phyloP scores from a whole-genome alignment of 2,797 vertebrate species.

The Protonibea diacanthus region DNA sequence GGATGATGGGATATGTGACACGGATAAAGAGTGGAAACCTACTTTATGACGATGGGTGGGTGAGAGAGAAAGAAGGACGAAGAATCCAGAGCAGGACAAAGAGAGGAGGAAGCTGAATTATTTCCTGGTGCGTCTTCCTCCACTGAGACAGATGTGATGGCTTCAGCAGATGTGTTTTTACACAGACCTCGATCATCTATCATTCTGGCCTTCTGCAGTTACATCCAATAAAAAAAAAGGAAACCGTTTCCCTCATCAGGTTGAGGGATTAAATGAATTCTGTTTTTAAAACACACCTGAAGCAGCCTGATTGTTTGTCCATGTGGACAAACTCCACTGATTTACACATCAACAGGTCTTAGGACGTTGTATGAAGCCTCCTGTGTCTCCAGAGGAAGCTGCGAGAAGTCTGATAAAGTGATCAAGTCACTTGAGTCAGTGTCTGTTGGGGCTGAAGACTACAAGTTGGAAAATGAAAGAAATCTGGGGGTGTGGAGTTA shows the following conservation, averaged over 20 bases:
- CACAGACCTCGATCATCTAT: constrained; percentile 32
- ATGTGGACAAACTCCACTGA: not conserved
- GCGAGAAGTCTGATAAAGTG: constrained; percentile 18
- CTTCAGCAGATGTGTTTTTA: constrained; percentile 69
- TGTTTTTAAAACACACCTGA: constrained; percentile 2
- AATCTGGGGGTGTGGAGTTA: not conserved
- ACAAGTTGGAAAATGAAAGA: not conserved
- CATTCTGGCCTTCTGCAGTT: constrained; percentile 12
- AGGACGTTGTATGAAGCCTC: not conserved
- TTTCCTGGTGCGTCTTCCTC: constrained; percentile 61
- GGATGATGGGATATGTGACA: constrained; percentile 52
- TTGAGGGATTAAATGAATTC: not conserved
- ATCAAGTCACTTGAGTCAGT: constrained; percentile 11
- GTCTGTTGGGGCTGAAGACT: not conserved
- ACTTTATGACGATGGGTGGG: constrained; percentile 33
- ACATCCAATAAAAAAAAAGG: not conserved
- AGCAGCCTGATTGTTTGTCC: constrained; percentile 10
- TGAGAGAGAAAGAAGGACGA: constrained; percentile 37
- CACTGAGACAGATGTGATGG: constrained; percentile 66
- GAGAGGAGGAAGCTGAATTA: constrained; percentile 46
- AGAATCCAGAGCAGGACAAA: constrained; percentile 44
- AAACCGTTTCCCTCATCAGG: not conserved
- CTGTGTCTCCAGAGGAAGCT: constrained; percentile 10
- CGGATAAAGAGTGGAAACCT: constrained; percentile 32
- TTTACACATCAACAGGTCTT: not conserved